A percentile compares a stretch with the other conserved stretches of the same genome.
Evolutionary conservation across 2,888 invertebrate species (phyloP).

Genomic region (Aromia moschata): DNA sequence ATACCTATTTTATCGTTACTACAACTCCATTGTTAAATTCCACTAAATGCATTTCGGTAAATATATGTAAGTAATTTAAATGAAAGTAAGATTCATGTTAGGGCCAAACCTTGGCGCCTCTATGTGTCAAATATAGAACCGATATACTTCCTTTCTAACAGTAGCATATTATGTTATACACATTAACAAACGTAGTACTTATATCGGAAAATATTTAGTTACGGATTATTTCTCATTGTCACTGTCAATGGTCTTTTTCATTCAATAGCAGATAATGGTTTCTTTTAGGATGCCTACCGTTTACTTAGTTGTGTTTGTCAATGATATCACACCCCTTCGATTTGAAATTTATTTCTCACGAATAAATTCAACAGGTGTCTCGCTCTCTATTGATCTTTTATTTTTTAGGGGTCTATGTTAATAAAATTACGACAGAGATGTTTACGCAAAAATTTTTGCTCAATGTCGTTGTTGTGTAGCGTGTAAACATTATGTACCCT

Average conservation of each 20-base stretch:
- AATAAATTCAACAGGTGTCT: conserved; percentile 17
- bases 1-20: too few species aligned
- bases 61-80: too few species aligned
- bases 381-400: conserved; percentile 9
- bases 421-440: conserved; percentile 8
- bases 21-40: too few species aligned
- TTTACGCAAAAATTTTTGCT: conserved; percentile 8
- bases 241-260: conserved; percentile 14
- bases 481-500: background rate
- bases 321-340: conserved; percentile 16
- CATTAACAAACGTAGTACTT: conserved; percentile 12
- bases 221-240: conserved; percentile 17
- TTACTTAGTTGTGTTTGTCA: conserved; percentile 23
- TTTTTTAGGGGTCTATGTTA: conserved; percentile 12
- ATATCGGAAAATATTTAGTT: conserved; percentile 20
- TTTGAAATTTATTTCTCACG: conserved; percentile 17
- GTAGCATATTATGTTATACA: conserved; percentile 12
- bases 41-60: too few species aligned
- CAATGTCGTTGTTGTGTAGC: conserved; percentile 6
- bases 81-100: too few species aligned
- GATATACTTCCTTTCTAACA: background rate
- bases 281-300: conserved; percentile 17
- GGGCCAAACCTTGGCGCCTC: background rate
- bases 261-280: conserved; percentile 8
- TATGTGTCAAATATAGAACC: background rate